Evolutionary conservation across 2,888 invertebrate genomes (phyloP).

Genomic region (Apamea anceps): DNA sequence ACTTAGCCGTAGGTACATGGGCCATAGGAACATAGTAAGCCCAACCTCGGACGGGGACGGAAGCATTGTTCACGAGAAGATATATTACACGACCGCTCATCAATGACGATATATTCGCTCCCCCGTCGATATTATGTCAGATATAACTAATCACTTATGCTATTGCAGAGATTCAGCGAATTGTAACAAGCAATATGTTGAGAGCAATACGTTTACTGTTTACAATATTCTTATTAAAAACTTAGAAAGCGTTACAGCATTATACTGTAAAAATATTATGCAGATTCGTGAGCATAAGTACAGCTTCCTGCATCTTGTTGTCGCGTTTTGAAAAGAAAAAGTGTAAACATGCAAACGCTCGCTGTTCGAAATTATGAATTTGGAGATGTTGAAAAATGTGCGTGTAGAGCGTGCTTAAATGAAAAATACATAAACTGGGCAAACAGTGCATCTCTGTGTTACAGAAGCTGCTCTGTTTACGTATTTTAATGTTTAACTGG

Average conservation of each 20-base stretch:
- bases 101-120: constrained; percentile 11
- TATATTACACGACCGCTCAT: constrained; percentile 5
- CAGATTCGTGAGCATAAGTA: constrained; percentile 3
- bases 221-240: not conserved
- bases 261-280: not conserved
- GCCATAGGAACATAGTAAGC: too few relatives aligned
- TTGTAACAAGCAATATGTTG: constrained; percentile 17
- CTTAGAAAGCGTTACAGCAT: not conserved
- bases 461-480: not conserved
- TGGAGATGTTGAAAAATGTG: not conserved
- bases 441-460: not conserved
- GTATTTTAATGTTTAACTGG: not conserved
- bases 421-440: not conserved
- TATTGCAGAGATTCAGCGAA: constrained; percentile 17
- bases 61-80: constrained; percentile 5
- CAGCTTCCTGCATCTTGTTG: constrained; percentile 10
- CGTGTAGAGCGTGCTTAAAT: not conserved
- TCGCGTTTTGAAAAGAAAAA: not conserved
- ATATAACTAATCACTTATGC: constrained; percentile 11
- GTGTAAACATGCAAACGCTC: not conserved
- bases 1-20: not conserved
- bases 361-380: not conserved
- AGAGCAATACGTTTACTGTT: not conserved
- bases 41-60: not conserved
- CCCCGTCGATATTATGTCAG: not conserved